A percentile compares a stretch with the other conserved stretches of the same genome.
Evolutionary conservation across 2,888 invertebrate species (phyloP).

Genomic region (Sipha maydis): DNA sequence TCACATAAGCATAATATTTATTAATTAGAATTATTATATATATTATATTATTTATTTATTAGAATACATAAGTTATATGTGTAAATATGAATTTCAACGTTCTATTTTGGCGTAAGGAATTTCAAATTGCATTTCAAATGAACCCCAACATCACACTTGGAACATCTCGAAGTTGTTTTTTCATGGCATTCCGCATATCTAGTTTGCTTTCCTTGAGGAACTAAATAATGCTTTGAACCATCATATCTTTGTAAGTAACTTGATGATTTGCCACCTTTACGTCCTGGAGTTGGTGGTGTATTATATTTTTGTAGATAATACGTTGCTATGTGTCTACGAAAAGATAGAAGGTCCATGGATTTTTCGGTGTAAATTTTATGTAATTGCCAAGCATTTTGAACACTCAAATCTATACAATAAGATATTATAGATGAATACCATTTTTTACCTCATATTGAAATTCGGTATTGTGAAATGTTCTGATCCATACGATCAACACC

Average conservation of each 20-base stretch:
- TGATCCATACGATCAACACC: conserved; percentile 63
- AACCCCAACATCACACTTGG: conserved; percentile 14
- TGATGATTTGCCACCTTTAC: conserved; percentile 6
- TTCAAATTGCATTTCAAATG: conserved; percentile 11
- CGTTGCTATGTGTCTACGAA: conserved; percentile 63
- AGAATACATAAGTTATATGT: neutral
- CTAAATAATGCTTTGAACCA: conserved; percentile 26
- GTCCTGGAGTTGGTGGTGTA: conserved; percentile 5
- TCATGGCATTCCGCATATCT: conserved; percentile 22
- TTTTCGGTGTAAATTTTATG: conserved; percentile 18
- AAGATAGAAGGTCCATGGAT: conserved; percentile 20
- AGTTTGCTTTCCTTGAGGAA: conserved; percentile 19
- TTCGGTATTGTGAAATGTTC: conserved; percentile 65
- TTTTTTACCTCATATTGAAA: conserved; percentile 65
- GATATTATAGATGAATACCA: conserved; percentile 34
- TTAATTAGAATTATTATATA: neutral
- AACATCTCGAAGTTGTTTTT: conserved; percentile 15
- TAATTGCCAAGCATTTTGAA: conserved; percentile 35
- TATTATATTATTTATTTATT: too few species aligned
- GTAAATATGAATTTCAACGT: neutral
- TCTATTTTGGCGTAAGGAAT: conserved; percentile 3
- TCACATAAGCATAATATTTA: neutral
- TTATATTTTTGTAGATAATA: conserved; percentile 64
- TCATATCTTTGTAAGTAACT: conserved; percentile 20
- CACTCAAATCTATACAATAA: conserved; percentile 22